Conservation (phyloP, 2,797 vertebrate species). For the Lagodon rhomboides region DNA sequence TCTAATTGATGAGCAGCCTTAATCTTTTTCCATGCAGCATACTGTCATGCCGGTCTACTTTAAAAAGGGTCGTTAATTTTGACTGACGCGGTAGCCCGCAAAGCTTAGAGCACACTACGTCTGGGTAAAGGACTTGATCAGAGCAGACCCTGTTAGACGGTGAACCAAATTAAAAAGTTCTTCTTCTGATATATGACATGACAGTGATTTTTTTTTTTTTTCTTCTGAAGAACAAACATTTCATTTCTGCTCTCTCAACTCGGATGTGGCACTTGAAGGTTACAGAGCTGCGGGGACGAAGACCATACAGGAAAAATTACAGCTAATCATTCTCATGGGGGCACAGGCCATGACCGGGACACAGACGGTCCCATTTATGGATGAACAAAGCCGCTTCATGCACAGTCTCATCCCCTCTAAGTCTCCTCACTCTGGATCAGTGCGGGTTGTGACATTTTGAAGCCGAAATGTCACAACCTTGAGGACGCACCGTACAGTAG, state of each 20-base stretch:
- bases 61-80: background rate
- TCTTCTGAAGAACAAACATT: background rate
- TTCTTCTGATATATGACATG: background rate
- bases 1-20: background rate
- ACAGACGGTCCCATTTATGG: background rate
- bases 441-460: conserved; percentile 22
- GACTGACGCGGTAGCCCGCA: background rate
- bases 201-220: too few relatives aligned
- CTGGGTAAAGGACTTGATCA: background rate
- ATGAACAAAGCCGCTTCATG: conserved; percentile 1
- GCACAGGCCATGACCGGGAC: background rate
- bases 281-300: background rate
- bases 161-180: background rate
- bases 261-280: background rate
- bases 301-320: background rate
- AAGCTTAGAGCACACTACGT: background rate
- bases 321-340: background rate
- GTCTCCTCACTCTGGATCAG: background rate
- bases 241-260: background rate
- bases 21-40: background rate
- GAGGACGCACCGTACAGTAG: conserved; percentile 6
- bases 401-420: background rate
- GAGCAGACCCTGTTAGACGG: background rate
- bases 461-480: conserved; percentile 45
- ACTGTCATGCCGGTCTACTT: too few relatives aligned